Conservation (phyloP, 1,140 invertebrate species). For the Saccostrea glomerata region DNA sequence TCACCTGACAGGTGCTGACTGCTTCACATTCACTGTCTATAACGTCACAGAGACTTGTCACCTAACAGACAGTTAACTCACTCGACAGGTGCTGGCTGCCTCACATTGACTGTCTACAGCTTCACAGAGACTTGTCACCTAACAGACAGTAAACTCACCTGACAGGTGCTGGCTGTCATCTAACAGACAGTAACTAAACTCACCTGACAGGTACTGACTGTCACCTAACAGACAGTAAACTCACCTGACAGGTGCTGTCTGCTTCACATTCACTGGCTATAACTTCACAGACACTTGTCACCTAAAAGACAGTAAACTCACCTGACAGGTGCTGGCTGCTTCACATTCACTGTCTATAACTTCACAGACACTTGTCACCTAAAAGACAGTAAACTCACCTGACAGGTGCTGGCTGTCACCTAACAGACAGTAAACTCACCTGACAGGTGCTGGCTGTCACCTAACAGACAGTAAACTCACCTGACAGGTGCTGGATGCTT, state of each 20-base stretch:
- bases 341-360: too few relatives aligned
- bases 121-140: not conserved
- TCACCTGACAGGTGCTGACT: not conserved
- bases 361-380: not conserved
- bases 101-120: too few relatives aligned
- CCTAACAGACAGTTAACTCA: not conserved
- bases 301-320: not conserved
- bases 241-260: not conserved
- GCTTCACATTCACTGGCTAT: too few relatives aligned
- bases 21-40: too few relatives aligned
- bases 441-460: slow-evolving; percentile 36
- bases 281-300: too few relatives aligned
- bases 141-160: not conserved
- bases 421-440: not conserved
- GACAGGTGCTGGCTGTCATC: too few relatives aligned
- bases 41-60: too few relatives aligned
- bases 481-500: slow-evolving; percentile 50
- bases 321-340: not conserved
- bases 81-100: not conserved
- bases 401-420: slow-evolving; percentile 37
- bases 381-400: not conserved
- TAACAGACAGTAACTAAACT: not conserved
- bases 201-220: not conserved
- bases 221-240: not conserved
- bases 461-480: not conserved